Evolutionary conservation across 1,140 invertebrate species (phyloP), one percentile per base, ranked within the genome.

Genomic region (Eurosta solidaginis): DNA sequence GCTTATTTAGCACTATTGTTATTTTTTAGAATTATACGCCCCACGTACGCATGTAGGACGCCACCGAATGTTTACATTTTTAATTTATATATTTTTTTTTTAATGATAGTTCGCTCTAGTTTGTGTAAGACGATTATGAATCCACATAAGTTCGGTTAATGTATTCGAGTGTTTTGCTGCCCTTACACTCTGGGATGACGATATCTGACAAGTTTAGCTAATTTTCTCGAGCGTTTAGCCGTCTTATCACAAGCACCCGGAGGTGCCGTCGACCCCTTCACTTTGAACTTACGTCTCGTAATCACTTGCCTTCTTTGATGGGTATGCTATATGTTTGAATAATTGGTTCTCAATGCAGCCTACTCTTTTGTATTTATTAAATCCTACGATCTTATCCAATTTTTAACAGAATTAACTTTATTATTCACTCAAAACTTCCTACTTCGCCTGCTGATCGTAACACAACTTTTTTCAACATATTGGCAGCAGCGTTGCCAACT

Each of bases 381-480:
- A 14, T 40, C 20, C 1, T n/a, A n/a, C n/a, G 14, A 68, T 17
- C 14, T 68, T 9, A 36, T 40, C 29, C 29, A 68, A 42, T 68
- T 42, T 68, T 40, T 68, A 40, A 40, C 40, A 40, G 59, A 68
- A 40, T 40, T 40, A 36, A n/a, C n/a, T 42, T 68, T 68, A 40
- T 68, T 68, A 68, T 20, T 22, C 33, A 68, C 59, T 68, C n/a
- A 68, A 68, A 68, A 68, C 40, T 68, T 68, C 40, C n/a, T 68
- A 33, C 59, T 68, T 9, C 22, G 33, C 33, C 33, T 68, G 59
- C 59, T 68, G 59, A 68, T 68, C 59, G 36, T 40, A 68, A 68
- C 29, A 33, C 54, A 59, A 36, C 20, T 68, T 40, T 68, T 68
- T 33, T n/a, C 59, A 68, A 22, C 59, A 68, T 40, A 29, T 40